phyloP scores from a whole-genome alignment of 1,140 invertebrate genomes.

The Platyura marginata region DNA sequence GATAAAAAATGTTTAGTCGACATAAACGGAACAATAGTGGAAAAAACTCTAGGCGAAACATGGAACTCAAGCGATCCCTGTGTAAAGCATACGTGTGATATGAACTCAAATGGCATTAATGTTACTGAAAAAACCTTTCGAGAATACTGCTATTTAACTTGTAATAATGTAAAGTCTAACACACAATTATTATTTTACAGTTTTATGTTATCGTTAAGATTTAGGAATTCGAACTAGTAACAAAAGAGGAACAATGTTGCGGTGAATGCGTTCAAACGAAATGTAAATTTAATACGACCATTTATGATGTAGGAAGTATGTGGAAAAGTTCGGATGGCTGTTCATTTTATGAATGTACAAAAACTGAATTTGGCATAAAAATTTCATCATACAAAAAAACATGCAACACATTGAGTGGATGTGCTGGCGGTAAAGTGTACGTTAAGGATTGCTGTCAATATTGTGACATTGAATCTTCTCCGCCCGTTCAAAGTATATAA shows the following conservation, averaged over 20 bases:
- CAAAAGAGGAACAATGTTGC: slow-evolving; percentile 9
- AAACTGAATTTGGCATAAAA: slow-evolving; percentile 8
- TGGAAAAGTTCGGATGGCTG: slow-evolving; percentile 21
- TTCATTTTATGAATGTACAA: slow-evolving; percentile 15
- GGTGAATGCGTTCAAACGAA: slow-evolving; percentile 18
- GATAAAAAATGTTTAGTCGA: too few relatives aligned
- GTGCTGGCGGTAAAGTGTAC: slow-evolving; percentile 11
- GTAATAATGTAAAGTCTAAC: not conserved
- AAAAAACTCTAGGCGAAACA: not conserved
- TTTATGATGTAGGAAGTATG: slow-evolving; percentile 16
- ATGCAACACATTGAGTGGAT: slow-evolving; percentile 14
- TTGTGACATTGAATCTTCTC: slow-evolving; percentile 8
- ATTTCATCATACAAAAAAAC: slow-evolving; percentile 16
- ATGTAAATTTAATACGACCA: slow-evolving; percentile 15
- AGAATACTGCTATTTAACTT: not conserved
- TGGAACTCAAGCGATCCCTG: not conserved
- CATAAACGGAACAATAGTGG: too few relatives aligned
- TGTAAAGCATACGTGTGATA: not conserved
- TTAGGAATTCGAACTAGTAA: not conserved
- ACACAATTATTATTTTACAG: not conserved
- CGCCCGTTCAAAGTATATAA: too few relatives aligned
- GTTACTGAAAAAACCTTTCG: not conserved
- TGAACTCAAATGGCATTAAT: not conserved
- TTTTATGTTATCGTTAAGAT: not conserved
- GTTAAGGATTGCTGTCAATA: slow-evolving; percentile 14